Percentiles rank a stretch among this genome's conserved stretches.
These are phyloP conservation scores for Drosophila nr. fundita DNA, from an alignment of 2,888 invertebrate species.

Conservation along the genomic window DNA sequence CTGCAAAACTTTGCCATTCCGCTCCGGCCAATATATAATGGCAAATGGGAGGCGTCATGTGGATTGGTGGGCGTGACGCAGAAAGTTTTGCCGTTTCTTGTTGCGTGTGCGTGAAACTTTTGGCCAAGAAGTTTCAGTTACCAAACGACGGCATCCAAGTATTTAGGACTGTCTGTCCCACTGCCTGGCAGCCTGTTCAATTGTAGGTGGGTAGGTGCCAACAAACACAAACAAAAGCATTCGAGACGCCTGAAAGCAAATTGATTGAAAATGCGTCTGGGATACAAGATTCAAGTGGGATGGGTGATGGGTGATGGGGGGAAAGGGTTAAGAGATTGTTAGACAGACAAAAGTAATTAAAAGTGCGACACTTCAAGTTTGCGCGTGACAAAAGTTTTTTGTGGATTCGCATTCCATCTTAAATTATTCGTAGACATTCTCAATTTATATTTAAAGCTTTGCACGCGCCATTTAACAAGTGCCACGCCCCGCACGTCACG, in stretches of 20 bases:
- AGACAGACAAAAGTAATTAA: slow-evolving; percentile 76
- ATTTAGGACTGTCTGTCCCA: slow-evolving; percentile 4
- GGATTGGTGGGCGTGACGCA: slow-evolving; percentile 64
- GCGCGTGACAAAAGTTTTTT: slow-evolving; percentile 72
- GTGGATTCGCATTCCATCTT: slow-evolving; percentile 30
- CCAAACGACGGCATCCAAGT: slow-evolving; percentile 17
- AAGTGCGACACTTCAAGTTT: slow-evolving; percentile 76
- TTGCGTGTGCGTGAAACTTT: slow-evolving; percentile 63
- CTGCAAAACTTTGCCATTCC: slow-evolving; percentile 61
- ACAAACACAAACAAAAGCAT: slow-evolving; percentile 50
- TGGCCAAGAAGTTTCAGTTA: slow-evolving; percentile 54
- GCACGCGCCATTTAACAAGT: slow-evolving; percentile 63
- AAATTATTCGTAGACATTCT: slow-evolving; percentile 16
- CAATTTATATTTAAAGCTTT: slow-evolving; percentile 56
- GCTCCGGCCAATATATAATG: slow-evolving; percentile 62
- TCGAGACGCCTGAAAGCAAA: slow-evolving; percentile 62
- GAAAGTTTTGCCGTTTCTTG: slow-evolving; percentile 68
- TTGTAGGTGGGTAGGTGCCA: slow-evolving; percentile 38
- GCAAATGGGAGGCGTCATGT: slow-evolving; percentile 33
- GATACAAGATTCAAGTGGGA: background rate
- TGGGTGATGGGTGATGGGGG: background rate
- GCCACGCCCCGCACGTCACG: background rate
- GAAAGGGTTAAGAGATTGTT: slow-evolving; percentile 21
- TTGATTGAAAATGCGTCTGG: slow-evolving; percentile 73
- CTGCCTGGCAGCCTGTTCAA: background rate